phyloP scores from a whole-genome alignment of 2,113 vertebrate species.

The Protobothrops flavoviridis region DNA sequence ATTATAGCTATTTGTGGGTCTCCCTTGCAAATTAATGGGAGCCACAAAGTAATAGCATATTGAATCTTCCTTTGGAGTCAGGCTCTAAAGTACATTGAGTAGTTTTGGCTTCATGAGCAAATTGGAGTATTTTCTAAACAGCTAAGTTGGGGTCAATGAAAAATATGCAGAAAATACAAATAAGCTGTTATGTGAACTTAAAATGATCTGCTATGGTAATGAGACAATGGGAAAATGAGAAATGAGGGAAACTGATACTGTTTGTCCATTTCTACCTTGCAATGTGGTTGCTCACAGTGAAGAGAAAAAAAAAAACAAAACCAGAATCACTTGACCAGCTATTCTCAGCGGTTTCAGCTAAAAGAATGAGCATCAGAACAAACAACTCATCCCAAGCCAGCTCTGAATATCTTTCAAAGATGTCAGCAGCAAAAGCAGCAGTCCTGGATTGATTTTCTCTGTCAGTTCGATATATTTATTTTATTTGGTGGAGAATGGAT shows the following conservation, averaged over 20 bases:
- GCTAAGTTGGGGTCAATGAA: background rate
- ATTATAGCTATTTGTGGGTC: background rate
- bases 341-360: background rate
- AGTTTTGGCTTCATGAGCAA: background rate
- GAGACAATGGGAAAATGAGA: background rate
- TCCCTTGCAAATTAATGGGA: background rate
- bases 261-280: background rate
- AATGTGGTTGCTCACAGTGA: background rate
- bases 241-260: background rate
- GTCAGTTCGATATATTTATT: background rate
- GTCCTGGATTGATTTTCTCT: background rate
- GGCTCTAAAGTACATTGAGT: background rate
- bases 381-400: conserved; percentile 13
- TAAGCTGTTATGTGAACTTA: background rate
- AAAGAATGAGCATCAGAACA: conserved; percentile 6
- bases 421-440: background rate
- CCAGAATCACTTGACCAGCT: background rate
- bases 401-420: background rate
- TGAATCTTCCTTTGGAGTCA: background rate
- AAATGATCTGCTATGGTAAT: background rate
- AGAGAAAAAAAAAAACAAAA: background rate
- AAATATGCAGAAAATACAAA: background rate
- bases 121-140: background rate
- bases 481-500: conserved; percentile 18
- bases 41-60: background rate